Percentiles rank a stretch among this genome's conserved stretches.
phyloP scores from a whole-genome alignment of 2,113 vertebrate species.

The cattle (Bos taurus) region ARS-UCD2.0 NC_037340.1:2970501-2971000 shows the following conservation, averaged over 20 bases:
- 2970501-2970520: background rate
- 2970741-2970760: background rate
- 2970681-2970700: background rate
- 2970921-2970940: background rate
- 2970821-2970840: background rate
- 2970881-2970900: background rate
- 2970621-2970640: background rate
- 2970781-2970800: background rate
- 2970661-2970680: background rate
- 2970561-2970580: no score
- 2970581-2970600: no score
- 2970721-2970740: background rate
- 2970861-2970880: background rate
- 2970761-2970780: background rate
- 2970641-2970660: slow-evolving; percentile 3
- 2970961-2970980: background rate
- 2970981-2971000: background rate
- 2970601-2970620: background rate
- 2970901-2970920: background rate
- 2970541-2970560: no score
- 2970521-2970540: no score
- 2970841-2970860: slow-evolving; percentile 11
- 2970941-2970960: background rate
- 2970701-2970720: background rate
- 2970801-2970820: background rate